Base-by-base conservation (phyloP, 2,888 invertebrate genomes). In the Xanthia icteritia region DNA sequence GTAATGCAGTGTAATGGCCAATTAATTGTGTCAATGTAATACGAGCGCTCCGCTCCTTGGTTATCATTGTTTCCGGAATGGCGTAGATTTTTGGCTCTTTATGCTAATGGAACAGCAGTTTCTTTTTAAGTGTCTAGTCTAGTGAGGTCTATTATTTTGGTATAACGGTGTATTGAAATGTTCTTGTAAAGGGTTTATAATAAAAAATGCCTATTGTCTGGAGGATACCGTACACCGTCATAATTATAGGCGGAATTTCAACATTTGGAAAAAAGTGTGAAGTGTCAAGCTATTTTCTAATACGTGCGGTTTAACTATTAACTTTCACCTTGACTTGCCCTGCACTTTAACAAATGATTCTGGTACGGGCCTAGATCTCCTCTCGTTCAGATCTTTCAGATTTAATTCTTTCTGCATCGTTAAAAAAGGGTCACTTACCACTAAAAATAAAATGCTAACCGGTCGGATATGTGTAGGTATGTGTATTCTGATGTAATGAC, bases 21-120 rank as follows among this genome's bases (percentile, higher is more conserved):
- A 83, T 79, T 86, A 88, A 88, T 88, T 86, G 81, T 81, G 83
- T 79, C 80, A 83, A 86, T 77, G 86, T 82, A 80, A 82, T 80
- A 68, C 73, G 77, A 80, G 13, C 79, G 61, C 73, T 67, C 71
- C 74, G 71, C 84, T 83, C 84, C 79, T 83, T 74, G 73, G 68
- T 74, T 82, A 86, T 69, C 77, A 86, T 77, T 77, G 70, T 83
- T 83, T 77, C 80, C 76, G 76, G 75, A 83, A 83, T 48, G 54
- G 66, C 70, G 60, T 56, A 63, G 56, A 73, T 70, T 83, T 77
- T 83, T 68, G 68, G 64, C n/a, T 39, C 45, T 82, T 77, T 81
- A 79, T 70, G 73, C 48, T 81, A 82, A 82, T 82, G 63, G 81
- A 81, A 72, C 48, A 20, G 20, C 31, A 45, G 42, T 65, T 65